These are phyloP conservation scores for Elmis aenea DNA, from an alignment of 2,888 invertebrate genomes.

Conservation along the genomic window DNA sequence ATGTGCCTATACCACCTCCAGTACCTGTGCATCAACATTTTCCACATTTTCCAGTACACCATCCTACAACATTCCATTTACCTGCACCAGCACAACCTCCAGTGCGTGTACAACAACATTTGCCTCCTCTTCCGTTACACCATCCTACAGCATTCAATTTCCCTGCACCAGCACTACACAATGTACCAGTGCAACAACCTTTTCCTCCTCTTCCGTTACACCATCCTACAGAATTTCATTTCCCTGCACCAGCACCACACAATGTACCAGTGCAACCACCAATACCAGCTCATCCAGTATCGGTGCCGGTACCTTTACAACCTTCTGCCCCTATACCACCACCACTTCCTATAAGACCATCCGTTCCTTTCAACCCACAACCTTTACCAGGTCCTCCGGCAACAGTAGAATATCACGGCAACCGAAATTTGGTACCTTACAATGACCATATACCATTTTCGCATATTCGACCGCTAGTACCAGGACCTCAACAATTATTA, in stretches of 20 bases:
- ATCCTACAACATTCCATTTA: not conserved
- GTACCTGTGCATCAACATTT: conserved; percentile 45
- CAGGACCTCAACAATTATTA: not conserved
- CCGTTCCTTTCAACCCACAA: conserved; percentile 1
- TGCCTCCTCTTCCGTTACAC: not conserved
- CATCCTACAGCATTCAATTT: not conserved
- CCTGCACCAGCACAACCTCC: conserved; percentile 3
- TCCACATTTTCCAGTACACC: conserved; percentile 29
- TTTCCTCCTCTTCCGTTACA: conserved; percentile 1
- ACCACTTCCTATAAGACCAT: conserved; percentile 8
- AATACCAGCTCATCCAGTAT: too few relatives aligned
- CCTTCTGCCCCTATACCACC: conserved; percentile 6
- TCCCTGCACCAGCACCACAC: conserved; percentile 21
- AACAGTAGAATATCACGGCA: not conserved
- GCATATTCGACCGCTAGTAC: not conserved
- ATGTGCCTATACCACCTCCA: conserved; percentile 25
- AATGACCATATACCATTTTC: not conserved
- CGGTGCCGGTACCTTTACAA: conserved; percentile 5
- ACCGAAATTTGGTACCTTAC: not conserved
- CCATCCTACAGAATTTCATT: too few relatives aligned
- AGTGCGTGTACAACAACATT: conserved; percentile 6
- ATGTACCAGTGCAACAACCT: not conserved
- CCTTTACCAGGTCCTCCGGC: conserved; percentile 5
- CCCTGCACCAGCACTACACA: conserved; percentile 2
- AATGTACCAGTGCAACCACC: conserved; percentile 19